Conservation (phyloP, 2,113 vertebrate species). For the Bucco capensis region DNA sequence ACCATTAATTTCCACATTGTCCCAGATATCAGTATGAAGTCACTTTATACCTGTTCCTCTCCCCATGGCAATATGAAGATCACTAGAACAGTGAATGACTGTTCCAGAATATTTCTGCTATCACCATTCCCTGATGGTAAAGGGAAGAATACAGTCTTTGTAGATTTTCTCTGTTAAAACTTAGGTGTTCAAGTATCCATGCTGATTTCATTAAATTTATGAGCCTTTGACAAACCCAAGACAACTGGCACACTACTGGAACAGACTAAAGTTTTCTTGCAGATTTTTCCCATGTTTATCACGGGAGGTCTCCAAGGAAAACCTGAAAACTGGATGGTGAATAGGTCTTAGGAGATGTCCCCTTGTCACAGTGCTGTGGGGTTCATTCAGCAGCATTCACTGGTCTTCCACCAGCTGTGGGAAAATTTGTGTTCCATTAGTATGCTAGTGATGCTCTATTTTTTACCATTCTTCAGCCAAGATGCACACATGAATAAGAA, state of each 20-base stretch:
- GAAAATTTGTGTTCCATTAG: background rate
- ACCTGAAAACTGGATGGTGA: background rate
- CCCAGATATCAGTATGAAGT: background rate
- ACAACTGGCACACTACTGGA: background rate
- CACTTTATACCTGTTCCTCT: background rate
- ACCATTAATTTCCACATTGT: background rate
- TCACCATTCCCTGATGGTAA: background rate
- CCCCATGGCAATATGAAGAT: background rate
- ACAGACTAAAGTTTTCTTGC: background rate
- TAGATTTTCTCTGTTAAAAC: background rate
- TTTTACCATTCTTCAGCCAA: constrained; percentile 21
- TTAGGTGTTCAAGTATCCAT: background rate
- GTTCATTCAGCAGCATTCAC: background rate
- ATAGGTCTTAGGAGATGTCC: background rate
- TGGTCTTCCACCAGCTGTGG: background rate
- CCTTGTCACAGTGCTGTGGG: background rate
- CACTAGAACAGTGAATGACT: background rate
- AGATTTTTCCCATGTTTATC: background rate
- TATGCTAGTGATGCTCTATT: background rate
- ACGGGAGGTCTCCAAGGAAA: background rate
- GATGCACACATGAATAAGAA: background rate
- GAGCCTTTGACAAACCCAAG: background rate
- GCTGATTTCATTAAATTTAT: background rate
- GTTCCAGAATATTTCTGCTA: background rate
- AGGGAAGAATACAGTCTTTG: background rate